A percentile compares a stretch with the other conserved stretches of the same genome.
phyloP scores from a whole-genome alignment of 2,888 invertebrate genomes.

The Notodonta ziczac region DNA sequence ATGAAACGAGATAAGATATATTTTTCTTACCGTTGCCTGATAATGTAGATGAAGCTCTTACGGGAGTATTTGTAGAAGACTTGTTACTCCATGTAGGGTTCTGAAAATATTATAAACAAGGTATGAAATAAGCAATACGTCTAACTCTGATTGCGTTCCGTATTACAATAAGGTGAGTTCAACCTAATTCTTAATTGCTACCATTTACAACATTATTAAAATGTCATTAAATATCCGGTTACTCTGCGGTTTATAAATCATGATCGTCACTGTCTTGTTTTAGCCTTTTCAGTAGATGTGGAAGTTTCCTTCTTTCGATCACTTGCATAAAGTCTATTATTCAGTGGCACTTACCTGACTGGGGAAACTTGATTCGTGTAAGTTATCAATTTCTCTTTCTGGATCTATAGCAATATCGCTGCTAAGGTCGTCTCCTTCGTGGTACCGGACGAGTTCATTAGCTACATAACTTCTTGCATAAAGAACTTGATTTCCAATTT shows the following conservation, averaged over 20 bases:
- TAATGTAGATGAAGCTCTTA: slow-evolving; percentile 52
- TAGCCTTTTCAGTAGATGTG: slow-evolving; percentile 14
- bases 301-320: slow-evolving; percentile 24
- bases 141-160: slow-evolving; percentile 41
- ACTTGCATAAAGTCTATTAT: slow-evolving; percentile 47
- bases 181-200: slow-evolving; percentile 66
- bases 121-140: slow-evolving; percentile 41
- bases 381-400: slow-evolving; percentile 57
- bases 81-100: slow-evolving; percentile 63
- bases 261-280: slow-evolving; percentile 31
- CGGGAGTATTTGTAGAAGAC: slow-evolving; percentile 43
- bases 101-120: slow-evolving; percentile 55
- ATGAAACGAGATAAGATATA: not conserved
- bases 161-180: slow-evolving; percentile 55
- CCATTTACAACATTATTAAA: slow-evolving; percentile 69
- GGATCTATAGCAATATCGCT: slow-evolving; percentile 61
- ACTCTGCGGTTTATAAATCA: slow-evolving; percentile 64
- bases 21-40: slow-evolving; percentile 61
- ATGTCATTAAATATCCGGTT: slow-evolving; percentile 77
- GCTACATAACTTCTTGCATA: slow-evolving; percentile 60
- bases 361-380: slow-evolving; percentile 68
- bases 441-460: slow-evolving; percentile 65
- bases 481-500: slow-evolving; percentile 56
- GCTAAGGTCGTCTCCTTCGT: slow-evolving; percentile 59
- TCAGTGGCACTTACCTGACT: slow-evolving; percentile 62